Percentiles rank a stretch among this genome's conserved stretches.
Conservation (phyloP, 2,113 vertebrate species). For the Centropristis striata region DNA sequence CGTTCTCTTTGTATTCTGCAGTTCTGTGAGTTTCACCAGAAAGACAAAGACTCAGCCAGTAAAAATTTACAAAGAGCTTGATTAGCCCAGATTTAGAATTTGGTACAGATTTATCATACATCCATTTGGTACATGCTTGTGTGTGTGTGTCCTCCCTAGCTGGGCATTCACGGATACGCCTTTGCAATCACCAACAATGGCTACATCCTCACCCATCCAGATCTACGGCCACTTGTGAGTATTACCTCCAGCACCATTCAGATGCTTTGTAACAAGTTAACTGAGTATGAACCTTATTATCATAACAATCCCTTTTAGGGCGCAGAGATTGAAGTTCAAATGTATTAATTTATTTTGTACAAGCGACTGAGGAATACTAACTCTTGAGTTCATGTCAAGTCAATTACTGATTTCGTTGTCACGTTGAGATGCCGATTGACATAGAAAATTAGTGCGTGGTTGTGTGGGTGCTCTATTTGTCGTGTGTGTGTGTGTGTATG, state of each 20-base stretch:
- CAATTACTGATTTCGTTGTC: constrained; percentile 46
- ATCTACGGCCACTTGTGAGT: constrained; percentile 96
- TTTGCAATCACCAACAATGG: constrained; percentile 99
- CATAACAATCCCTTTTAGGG: constrained; percentile 29
- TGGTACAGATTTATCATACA: constrained; percentile 59
- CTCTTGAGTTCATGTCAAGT: constrained; percentile 50
- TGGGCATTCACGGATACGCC: constrained; percentile 98
- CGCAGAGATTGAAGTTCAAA: constrained; percentile 43
- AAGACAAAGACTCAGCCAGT: constrained; percentile 31
- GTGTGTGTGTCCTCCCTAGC: constrained; percentile 80
- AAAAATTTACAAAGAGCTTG: constrained; percentile 68
- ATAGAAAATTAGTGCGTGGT: constrained; percentile 28
- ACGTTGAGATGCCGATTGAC: constrained; percentile 36
- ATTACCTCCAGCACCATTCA: constrained; percentile 21
- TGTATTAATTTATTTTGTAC: constrained; percentile 42
- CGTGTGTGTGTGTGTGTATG: background rate
- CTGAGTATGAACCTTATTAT: constrained; percentile 34
- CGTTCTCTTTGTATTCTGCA: constrained; percentile 69
- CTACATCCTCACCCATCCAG: constrained; percentile 98
- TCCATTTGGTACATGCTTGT: constrained; percentile 38
- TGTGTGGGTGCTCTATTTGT: constrained; percentile 20
- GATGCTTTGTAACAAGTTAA: constrained; percentile 12
- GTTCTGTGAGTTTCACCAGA: constrained; percentile 61
- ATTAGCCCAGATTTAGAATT: constrained; percentile 64
- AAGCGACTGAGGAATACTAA: constrained; percentile 20